These are phyloP conservation scores for Nemopilema nomurai DNA, from an alignment of 30 jellyfish, hydroid and myxozoan species.

Conservation along the genomic window DNA sequence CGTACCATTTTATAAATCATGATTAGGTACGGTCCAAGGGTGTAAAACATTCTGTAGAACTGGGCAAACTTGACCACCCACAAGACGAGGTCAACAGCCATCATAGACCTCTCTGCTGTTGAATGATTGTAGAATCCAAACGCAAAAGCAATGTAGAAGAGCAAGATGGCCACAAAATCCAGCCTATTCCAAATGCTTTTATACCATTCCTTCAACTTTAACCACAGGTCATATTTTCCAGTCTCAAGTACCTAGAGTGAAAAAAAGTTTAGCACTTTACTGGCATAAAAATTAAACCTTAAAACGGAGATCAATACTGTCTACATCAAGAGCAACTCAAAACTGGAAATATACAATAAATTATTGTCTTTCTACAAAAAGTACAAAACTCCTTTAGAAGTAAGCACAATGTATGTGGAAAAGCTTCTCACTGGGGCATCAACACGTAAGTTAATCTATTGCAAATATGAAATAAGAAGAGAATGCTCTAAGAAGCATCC, in stretches of 20 bases:
- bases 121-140: slow-evolving; percentile 16
- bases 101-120: slow-evolving; percentile 42
- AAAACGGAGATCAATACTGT: slow-evolving; percentile 48
- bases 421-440: no score
- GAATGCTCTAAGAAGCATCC: no score
- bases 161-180: slow-evolving; percentile 45
- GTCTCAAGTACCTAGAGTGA: slow-evolving; percentile 47
- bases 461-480: no score
- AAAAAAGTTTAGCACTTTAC: neutral
- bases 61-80: slow-evolving; percentile 70
- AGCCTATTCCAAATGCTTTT: slow-evolving; percentile 66
- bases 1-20: slow-evolving; percentile 86
- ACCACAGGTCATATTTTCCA: slow-evolving; percentile 16
- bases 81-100: slow-evolving; percentile 62
- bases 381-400: no score
- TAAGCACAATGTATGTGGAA: no score
- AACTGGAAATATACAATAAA: no score
- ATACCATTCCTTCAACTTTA: slow-evolving; percentile 32
- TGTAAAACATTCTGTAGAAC: slow-evolving; percentile 71
- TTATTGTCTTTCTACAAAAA: no score
- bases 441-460: no score
- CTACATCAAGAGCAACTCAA: no score
- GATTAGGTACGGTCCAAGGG: slow-evolving; percentile 84
- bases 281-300: no score
- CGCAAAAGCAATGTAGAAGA: slow-evolving; percentile 63